Conservation (phyloP, 2,888 invertebrate species). For the Tiphia femorata region DNA sequence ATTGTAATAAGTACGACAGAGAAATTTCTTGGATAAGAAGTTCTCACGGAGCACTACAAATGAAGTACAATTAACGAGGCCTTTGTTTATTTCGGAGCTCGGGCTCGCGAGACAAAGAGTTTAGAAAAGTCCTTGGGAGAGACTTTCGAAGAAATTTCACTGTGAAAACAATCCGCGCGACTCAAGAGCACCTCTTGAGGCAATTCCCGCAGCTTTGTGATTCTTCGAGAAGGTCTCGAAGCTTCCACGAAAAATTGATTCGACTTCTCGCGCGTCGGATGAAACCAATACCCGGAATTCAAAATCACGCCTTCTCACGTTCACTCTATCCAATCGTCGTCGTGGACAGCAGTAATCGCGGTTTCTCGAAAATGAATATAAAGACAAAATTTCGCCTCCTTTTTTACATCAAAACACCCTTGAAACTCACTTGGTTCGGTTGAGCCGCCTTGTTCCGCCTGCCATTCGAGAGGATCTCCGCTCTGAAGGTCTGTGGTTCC, state of each 20-base stretch:
- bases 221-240: neutral
- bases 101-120: slow-evolving; percentile 29
- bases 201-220: neutral
- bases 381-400: too few species aligned
- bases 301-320: too few species aligned
- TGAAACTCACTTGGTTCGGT: slow-evolving; percentile 50
- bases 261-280: too few species aligned
- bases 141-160: slow-evolving; percentile 16
- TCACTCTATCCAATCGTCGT: too few species aligned
- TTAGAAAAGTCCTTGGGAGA: slow-evolving; percentile 20
- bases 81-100: slow-evolving; percentile 33
- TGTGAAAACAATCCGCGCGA: too few species aligned
- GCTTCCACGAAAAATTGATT: too few species aligned
- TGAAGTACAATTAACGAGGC: slow-evolving; percentile 30
- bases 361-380: neutral
- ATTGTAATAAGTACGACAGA: too few species aligned
- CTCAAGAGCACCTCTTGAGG: neutral
- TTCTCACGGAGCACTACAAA: too few species aligned
- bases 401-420: too few species aligned
- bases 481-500: slow-evolving; percentile 87
- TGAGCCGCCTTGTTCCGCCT: slow-evolving; percentile 59
- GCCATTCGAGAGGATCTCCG: slow-evolving; percentile 76
- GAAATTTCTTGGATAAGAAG: too few species aligned
- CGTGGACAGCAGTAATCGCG: too few species aligned
- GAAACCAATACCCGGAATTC: too few species aligned